These are phyloP conservation scores for Petromus typicus DNA, from an alignment of 2,113 vertebrate species.

Conservation along the genomic window DNA sequence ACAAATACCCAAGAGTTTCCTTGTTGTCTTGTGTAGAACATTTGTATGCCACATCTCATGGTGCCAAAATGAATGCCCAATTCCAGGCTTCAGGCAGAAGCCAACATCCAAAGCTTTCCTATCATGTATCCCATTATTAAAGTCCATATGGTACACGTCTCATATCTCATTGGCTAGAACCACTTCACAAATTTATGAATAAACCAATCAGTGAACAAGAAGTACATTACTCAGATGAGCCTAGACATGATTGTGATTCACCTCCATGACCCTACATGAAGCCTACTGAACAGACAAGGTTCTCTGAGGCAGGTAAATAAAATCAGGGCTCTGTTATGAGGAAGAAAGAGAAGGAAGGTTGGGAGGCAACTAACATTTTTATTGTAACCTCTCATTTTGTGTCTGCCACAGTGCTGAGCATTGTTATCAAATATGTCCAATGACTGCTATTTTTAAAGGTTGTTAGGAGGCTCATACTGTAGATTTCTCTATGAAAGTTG, in stretches of 20 bases:
- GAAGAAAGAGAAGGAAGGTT: neutral
- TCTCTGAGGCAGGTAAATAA: neutral
- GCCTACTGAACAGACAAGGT: neutral
- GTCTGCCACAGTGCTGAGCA: neutral
- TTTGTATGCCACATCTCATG: neutral
- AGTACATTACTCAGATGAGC: neutral
- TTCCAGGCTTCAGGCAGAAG: neutral
- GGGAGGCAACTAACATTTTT: neutral
- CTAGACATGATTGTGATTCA: neutral
- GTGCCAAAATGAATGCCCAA: neutral
- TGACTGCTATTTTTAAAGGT: neutral
- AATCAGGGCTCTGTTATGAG: neutral
- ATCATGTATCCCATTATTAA: neutral
- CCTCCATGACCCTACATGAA: neutral
- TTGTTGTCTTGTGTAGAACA: neutral
- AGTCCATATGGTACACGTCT: neutral
- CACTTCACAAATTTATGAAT: neutral
- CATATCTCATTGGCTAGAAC: neutral
- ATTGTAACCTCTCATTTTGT: neutral
- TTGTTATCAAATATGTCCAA: neutral
- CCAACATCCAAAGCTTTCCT: neutral
- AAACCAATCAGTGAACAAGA: neutral
- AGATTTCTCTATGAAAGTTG: neutral
- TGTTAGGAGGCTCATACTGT: neutral
- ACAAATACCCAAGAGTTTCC: neutral